Evolutionary conservation across 2,113 vertebrate species (phyloP).

Genomic region (Ptilonorhynchus violaceus): DNA sequence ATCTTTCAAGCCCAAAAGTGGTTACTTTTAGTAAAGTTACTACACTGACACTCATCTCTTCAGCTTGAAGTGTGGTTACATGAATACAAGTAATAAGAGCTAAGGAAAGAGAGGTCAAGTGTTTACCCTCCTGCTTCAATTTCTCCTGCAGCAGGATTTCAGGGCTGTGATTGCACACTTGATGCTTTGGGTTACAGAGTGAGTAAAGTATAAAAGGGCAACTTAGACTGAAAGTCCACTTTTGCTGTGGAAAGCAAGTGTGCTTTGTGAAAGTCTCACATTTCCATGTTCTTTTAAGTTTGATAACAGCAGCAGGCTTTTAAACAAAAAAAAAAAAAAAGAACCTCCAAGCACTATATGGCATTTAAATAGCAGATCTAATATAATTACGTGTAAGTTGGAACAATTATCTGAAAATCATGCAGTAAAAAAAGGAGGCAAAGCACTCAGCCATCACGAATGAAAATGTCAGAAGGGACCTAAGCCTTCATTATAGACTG

Average conservation of each 20-base stretch:
- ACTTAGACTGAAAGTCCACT: not conserved
- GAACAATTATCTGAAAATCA: conserved; percentile 29
- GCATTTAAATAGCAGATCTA: conserved; percentile 1
- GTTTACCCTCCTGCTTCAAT: not conserved
- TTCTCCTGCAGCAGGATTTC: not conserved
- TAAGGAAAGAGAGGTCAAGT: not conserved
- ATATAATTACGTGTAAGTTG: not conserved
- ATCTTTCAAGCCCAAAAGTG: not conserved
- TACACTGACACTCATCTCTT: not conserved
- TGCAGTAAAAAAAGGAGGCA: not conserved
- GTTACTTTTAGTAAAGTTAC: not conserved
- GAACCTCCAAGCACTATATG: not conserved
- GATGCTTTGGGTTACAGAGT: not conserved
- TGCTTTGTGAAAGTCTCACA: not conserved
- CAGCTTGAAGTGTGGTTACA: not conserved
- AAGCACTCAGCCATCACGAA: not conserved
- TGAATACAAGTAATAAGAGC: not conserved
- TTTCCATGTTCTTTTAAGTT: not conserved
- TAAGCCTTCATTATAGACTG: conserved; percentile 10
- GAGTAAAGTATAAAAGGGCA: not conserved
- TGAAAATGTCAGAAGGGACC: conserved; percentile 18
- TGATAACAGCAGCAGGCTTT: not conserved
- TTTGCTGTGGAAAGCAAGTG: too few species aligned
- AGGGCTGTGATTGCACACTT: not conserved
- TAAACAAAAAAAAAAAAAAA: not conserved